phyloP scores from a whole-genome alignment of 2,888 invertebrate genomes.

The Actias luna region DNA sequence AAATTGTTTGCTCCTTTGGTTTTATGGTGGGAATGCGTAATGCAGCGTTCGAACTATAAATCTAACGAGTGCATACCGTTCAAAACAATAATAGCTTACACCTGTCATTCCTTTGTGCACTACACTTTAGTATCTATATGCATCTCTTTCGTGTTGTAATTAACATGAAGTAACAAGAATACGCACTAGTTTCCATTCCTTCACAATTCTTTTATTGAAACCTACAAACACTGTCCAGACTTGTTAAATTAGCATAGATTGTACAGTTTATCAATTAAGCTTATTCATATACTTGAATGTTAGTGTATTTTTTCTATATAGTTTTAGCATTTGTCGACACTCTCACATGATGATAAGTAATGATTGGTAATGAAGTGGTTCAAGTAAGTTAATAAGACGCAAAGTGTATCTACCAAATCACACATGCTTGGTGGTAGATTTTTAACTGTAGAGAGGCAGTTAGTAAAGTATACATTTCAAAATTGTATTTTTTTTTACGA shows the following conservation, averaged over 20 bases:
- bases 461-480: too few species aligned
- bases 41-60: constrained; percentile 28
- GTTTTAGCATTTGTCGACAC: too few species aligned
- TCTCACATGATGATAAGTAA: too few species aligned
- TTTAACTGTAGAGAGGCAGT: too few species aligned
- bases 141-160: not conserved
- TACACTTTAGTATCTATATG: not conserved
- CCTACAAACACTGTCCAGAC: too few species aligned
- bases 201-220: not conserved
- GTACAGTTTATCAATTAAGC: not conserved
- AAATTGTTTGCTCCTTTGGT: constrained; percentile 20
- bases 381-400: too few species aligned
- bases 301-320: too few species aligned
- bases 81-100: constrained; percentile 29
- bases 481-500: too few species aligned
- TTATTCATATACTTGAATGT: not conserved
- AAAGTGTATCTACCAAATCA: too few species aligned
- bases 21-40: constrained; percentile 25
- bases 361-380: too few species aligned
- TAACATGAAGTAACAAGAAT: not conserved
- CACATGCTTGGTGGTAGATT: too few species aligned
- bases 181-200: too few species aligned
- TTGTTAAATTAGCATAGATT: not conserved
- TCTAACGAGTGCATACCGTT: constrained; percentile 23
- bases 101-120: constrained; percentile 23